phyloP scores from a whole-genome alignment of 2,113 vertebrate species.

The Marcusenius ussheri region DNA sequence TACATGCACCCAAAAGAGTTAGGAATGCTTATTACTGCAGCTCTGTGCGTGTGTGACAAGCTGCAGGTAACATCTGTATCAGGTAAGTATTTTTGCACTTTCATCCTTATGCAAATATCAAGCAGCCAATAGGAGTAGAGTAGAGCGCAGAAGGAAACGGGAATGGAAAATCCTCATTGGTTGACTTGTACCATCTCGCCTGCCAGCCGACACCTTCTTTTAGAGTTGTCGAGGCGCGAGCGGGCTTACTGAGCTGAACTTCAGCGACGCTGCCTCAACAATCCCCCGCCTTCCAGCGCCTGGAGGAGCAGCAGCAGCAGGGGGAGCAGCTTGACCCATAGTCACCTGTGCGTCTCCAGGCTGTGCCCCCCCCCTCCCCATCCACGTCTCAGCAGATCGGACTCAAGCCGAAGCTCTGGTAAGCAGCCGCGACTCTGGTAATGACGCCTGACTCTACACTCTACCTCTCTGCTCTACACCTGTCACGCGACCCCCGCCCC shows the following conservation, averaged over 20 bases:
- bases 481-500: not conserved
- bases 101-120: slow-evolving; percentile 48
- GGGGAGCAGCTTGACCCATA: not conserved
- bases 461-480: not conserved
- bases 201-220: slow-evolving; percentile 31
- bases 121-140: slow-evolving; percentile 40
- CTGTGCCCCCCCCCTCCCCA: slow-evolving; percentile 13
- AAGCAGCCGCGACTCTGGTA: slow-evolving; percentile 26
- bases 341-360: slow-evolving; percentile 16
- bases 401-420: slow-evolving; percentile 44
- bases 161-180: slow-evolving; percentile 49
- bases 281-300: not conserved
- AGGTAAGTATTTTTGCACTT: slow-evolving; percentile 20
- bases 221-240: slow-evolving; percentile 20
- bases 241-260: not conserved
- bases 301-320: not conserved
- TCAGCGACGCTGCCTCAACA: not conserved
- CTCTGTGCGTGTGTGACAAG: not conserved
- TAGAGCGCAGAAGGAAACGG: slow-evolving; percentile 46
- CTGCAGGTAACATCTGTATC: slow-evolving; percentile 17
- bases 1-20: not conserved
- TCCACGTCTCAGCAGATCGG: slow-evolving; percentile 18
- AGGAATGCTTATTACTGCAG: not conserved
- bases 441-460: slow-evolving; percentile 2
- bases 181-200: slow-evolving; percentile 39